Conservation (phyloP, 2,797 vertebrate species). For the Enteromius viviparus region DNA sequence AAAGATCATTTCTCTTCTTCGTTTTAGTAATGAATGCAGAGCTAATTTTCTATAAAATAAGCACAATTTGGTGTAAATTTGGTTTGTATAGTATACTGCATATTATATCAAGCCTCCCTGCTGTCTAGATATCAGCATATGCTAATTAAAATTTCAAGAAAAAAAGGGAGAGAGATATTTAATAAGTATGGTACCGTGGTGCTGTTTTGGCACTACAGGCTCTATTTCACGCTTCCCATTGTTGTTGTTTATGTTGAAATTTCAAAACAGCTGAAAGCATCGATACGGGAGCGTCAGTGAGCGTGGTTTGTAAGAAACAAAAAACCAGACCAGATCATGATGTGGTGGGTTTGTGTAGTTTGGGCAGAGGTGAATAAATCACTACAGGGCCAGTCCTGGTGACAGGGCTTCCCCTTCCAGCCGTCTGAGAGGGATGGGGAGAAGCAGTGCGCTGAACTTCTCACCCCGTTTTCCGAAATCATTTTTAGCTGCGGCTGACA, state of each 20-base stretch:
- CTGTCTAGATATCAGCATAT: neutral
- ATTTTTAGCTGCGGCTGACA: conserved; percentile 80
- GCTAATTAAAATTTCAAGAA: neutral
- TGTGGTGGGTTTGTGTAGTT: conserved; percentile 57
- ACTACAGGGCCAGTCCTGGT: conserved; percentile 67
- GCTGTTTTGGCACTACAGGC: neutral
- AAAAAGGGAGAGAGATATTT: neutral
- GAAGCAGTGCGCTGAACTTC: conserved; percentile 74
- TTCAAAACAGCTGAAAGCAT: conserved; percentile 50
- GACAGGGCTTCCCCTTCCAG: conserved; percentile 70
- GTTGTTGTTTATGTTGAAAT: conserved; percentile 44
- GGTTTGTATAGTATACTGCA: neutral
- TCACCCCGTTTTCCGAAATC: conserved; percentile 74
- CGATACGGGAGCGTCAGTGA: conserved; percentile 63
- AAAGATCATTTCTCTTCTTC: neutral
- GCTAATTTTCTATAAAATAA: neutral
- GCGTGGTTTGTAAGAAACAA: conserved; percentile 46
- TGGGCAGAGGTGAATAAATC: conserved; percentile 69
- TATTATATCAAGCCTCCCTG: neutral
- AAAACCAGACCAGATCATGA: conserved; percentile 60
- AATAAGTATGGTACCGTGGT: neutral
- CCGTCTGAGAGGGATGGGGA: conserved; percentile 57
- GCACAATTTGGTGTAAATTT: neutral
- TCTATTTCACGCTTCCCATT: neutral
- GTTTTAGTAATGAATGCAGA: neutral